Conservation (phyloP, 1,140 invertebrate species). For the Cylas formicarius region DNA sequence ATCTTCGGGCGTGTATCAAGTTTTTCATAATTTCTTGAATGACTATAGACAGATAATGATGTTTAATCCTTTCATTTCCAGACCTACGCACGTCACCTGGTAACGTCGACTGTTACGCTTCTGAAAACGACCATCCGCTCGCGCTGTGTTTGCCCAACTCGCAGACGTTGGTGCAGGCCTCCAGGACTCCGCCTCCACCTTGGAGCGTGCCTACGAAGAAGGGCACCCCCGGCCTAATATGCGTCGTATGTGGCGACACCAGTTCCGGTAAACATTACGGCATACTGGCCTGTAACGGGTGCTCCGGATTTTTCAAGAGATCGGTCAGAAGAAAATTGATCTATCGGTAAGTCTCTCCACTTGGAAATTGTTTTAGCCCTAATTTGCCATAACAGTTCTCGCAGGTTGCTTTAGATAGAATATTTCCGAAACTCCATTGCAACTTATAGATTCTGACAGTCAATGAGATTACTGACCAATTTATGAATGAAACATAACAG, state of each 20-base stretch:
- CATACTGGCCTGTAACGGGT: constrained; percentile 98
- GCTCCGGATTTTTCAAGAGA: constrained; percentile 97
- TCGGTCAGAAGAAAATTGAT: constrained; percentile 94
- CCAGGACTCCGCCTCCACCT: constrained; percentile 38
- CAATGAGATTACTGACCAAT: no score
- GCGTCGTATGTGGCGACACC: constrained; percentile 94
- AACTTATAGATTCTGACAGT: no score
- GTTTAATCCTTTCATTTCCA: no score
- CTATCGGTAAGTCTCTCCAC: constrained; percentile 85
- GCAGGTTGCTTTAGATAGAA: no score
- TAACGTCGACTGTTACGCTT: constrained; percentile 38
- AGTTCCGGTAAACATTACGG: constrained; percentile 97
- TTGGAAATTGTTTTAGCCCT: no score
- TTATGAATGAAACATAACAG: no score
- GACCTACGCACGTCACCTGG: constrained; percentile 38
- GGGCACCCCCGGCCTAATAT: constrained; percentile 61
- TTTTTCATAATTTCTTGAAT: no score
- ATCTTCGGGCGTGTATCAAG: no score
- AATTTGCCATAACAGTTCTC: no score
- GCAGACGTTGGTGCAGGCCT: constrained; percentile 40
- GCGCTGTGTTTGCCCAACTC: constrained; percentile 36
- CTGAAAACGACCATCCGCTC: constrained; percentile 36
- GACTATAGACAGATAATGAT: no score
- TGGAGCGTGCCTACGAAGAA: constrained; percentile 39
- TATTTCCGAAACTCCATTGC: no score